These are phyloP conservation scores for Leptopilina boulardi DNA, from an alignment of 1,140 invertebrate genomes.

Conservation along the genomic window DNA sequence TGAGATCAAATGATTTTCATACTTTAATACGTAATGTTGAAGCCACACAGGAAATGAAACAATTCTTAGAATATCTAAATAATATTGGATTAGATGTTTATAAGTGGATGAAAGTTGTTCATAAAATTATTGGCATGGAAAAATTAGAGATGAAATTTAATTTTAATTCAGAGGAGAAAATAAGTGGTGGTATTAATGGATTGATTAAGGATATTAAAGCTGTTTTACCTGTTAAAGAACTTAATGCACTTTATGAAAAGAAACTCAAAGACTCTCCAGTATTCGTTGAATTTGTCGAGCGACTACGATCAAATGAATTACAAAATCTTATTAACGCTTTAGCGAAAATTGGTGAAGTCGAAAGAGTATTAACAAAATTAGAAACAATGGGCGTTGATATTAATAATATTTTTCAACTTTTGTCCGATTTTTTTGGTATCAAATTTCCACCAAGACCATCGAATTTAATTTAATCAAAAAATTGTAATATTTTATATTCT, in stretches of 20 bases:
- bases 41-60: constrained; percentile 44
- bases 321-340: constrained; percentile 49
- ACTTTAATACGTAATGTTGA: constrained; percentile 44
- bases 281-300: constrained; percentile 50
- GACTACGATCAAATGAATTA: constrained; percentile 49
- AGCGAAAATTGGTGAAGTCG: constrained; percentile 44
- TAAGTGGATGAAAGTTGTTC: constrained; percentile 40
- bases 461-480: neutral
- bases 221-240: constrained; percentile 51
- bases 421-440: constrained; percentile 47
- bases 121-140: constrained; percentile 44
- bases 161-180: neutral
- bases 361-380: constrained; percentile 45
- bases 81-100: constrained; percentile 50
- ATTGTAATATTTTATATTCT: neutral
- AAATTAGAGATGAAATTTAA: neutral
- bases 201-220: constrained; percentile 52
- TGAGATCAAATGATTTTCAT: constrained; percentile 48
- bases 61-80: constrained; percentile 45
- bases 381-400: constrained; percentile 52
- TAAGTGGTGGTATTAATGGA: constrained; percentile 51
- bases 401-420: constrained; percentile 44
- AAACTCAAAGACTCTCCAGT: constrained; percentile 51
- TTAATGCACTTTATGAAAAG: constrained; percentile 52
- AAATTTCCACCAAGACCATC: constrained; percentile 40